A percentile compares a stretch with the other conserved stretches of the same genome.
These are phyloP conservation scores for Athalia rosae DNA, from an alignment of 2,888 invertebrate genomes.

Conservation along the genomic window DNA sequence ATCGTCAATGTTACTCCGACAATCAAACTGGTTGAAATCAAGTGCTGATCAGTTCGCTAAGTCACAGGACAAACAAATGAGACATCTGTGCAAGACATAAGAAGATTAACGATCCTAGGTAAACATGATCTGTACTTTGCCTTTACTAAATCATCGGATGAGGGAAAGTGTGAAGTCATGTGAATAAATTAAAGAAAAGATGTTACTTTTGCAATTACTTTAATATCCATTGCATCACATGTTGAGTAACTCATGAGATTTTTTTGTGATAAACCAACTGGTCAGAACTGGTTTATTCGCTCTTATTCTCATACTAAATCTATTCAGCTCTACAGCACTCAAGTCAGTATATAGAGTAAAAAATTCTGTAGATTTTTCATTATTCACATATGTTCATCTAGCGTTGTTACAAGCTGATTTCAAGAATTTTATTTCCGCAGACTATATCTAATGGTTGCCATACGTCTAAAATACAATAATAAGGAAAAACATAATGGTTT, in stretches of 20 bases:
- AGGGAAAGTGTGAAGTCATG: not conserved
- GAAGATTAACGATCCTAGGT: not conserved
- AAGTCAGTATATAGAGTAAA: not conserved
- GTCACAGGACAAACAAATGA: not conserved
- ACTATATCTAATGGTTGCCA: too few relatives aligned
- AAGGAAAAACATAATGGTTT: too few relatives aligned
- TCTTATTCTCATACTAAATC: constrained; percentile 6
- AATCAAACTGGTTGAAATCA: too few relatives aligned
- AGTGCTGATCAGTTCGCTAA: too few relatives aligned
- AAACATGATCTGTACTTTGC: not conserved
- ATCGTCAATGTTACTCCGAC: too few relatives aligned
- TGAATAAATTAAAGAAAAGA: constrained; percentile 15
- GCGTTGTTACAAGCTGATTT: too few relatives aligned
- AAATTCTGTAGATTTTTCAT: not conserved
- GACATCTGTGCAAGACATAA: not conserved
- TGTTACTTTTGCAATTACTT: not conserved
- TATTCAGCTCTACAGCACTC: not conserved
- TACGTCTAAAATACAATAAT: too few relatives aligned
- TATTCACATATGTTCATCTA: too few relatives aligned
- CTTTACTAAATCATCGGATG: not conserved
- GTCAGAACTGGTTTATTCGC: constrained; percentile 27
- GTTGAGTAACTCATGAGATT: constrained; percentile 28
- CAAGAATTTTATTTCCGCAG: too few relatives aligned
- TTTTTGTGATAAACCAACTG: constrained; percentile 3
- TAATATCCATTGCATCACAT: constrained; percentile 18